Percentiles rank a stretch among this genome's conserved stretches.
Evolutionary conservation across 2,888 invertebrate genomes (phyloP).

Genomic region (Sisyra nigra): DNA sequence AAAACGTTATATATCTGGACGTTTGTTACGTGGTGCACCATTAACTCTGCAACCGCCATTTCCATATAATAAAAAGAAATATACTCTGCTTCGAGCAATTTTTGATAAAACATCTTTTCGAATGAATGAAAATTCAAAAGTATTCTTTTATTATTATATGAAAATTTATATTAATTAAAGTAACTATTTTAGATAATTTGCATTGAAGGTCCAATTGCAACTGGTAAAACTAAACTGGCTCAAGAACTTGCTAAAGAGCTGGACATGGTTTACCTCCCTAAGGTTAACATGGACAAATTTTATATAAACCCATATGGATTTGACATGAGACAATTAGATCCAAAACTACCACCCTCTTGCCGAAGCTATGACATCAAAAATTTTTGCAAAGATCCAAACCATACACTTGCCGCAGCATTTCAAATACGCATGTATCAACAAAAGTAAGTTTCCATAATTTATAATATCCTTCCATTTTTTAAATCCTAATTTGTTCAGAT

Average conservation of each 20-base stretch:
- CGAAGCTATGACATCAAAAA: constrained; percentile 62
- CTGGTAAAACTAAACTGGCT: constrained; percentile 72
- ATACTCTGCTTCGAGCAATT: constrained; percentile 26
- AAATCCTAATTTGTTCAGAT: too few relatives aligned
- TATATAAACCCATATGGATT: constrained; percentile 64
- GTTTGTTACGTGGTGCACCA: constrained; percentile 33
- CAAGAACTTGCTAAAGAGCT: constrained; percentile 68
- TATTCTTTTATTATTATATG: constrained; percentile 28
- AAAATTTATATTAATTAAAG: not conserved
- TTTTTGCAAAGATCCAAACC: constrained; percentile 55
- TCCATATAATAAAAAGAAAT: constrained; percentile 53
- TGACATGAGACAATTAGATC: constrained; percentile 61
- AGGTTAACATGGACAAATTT: constrained; percentile 56
- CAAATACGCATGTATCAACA: constrained; percentile 52
- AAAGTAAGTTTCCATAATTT: too few relatives aligned
- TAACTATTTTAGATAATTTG: constrained; percentile 49
- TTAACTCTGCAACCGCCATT: constrained; percentile 42
- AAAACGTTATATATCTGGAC: constrained; percentile 31
- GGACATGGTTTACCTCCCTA: constrained; percentile 73
- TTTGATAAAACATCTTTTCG: constrained; percentile 47
- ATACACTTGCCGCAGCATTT: constrained; percentile 43
- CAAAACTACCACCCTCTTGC: constrained; percentile 46
- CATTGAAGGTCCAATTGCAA: constrained; percentile 79
- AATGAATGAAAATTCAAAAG: constrained; percentile 61
- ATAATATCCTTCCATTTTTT: too few relatives aligned